Base-by-base conservation (phyloP, 2,113 vertebrate genomes). In the Choloepus hoffmanni region DNA sequence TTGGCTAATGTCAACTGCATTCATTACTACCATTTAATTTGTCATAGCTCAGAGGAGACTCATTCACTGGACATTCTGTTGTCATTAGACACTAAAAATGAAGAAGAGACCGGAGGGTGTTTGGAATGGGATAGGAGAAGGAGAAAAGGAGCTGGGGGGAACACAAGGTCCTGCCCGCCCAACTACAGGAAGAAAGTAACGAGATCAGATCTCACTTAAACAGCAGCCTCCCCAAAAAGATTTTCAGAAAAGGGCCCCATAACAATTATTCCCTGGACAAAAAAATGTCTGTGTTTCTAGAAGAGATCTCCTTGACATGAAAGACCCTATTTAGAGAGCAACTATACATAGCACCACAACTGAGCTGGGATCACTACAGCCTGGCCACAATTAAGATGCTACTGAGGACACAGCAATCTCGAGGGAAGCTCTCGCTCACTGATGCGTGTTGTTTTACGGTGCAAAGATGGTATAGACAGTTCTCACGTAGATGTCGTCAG, bases 401-500 rank as follows among this genome's bases (percentile, higher is more conserved):
- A 53, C 1, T 65, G 90, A 14, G 43, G 65, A 83, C 30, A 88
- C 15, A 21, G 72, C 65, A 3, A 10, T 40, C 19, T 88, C 58
- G 9, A 16, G 43, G 7, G n/a, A 12, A 12, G 70, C 8, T 68
- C 33, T 77, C 73, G 45, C 53, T 92, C 72, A 83, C 48, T 74
- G 65, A 72, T 0, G 4, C 2, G n/a, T 2, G 16, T 11, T 26
- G 13, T 15, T 81, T 87, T 85, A 97, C 0, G 77, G 85, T 74
- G 84, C 85, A 53, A 97, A 97, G 83, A 97, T 18, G 85, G 93
- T 84, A 89, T 90, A 92, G 45, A 99, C 98, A 0, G 98, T 98
- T 93, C 99, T 98, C 48, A 98, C 68, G 0, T 98, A 99, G 5
- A 78, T 93, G 2, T 99, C 99, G 94, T 99, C 99, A 0, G 99